Evolutionary conservation across 2,888 invertebrate species (phyloP).

Genomic region (Oligia fasciuncula): DNA sequence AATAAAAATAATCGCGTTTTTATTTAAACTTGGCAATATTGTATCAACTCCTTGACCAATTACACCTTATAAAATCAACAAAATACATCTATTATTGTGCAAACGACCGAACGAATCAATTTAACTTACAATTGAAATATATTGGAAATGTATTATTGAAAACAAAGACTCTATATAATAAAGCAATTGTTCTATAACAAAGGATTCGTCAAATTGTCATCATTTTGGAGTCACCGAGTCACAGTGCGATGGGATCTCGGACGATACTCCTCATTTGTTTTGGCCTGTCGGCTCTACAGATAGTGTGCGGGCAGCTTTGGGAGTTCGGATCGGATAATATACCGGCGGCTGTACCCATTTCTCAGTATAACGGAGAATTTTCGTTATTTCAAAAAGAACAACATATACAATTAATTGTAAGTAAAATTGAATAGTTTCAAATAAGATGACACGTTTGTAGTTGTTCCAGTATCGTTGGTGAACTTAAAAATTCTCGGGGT

Average conservation of each 20-base stretch:
- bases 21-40: constrained; percentile 14
- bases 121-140: constrained; percentile 32
- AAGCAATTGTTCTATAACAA: constrained; percentile 2
- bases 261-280: constrained; percentile 28
- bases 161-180: constrained; percentile 1
- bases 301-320: constrained; percentile 27
- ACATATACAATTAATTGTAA: constrained; percentile 28
- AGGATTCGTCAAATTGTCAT: constrained; percentile 13
- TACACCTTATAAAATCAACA: constrained; percentile 3
- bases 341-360: not conserved
- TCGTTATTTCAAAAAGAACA: constrained; percentile 29
- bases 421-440: constrained; percentile 21
- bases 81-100: not conserved
- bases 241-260: constrained; percentile 28
- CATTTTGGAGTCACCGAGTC: not conserved
- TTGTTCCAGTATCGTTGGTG: not conserved
- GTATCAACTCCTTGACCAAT: constrained; percentile 22
- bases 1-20: too few relatives aligned
- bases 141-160: constrained; percentile 14
- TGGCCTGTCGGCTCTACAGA: constrained; percentile 6
- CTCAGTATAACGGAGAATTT: constrained; percentile 15
- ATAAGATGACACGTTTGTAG: not conserved
- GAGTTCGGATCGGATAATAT: constrained; percentile 39
- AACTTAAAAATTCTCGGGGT: not conserved
- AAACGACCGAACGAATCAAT: constrained; percentile 46